Evolutionary conservation across 2,113 vertebrate species (phyloP).

Genomic region (Lophura nycthemera): DNA sequence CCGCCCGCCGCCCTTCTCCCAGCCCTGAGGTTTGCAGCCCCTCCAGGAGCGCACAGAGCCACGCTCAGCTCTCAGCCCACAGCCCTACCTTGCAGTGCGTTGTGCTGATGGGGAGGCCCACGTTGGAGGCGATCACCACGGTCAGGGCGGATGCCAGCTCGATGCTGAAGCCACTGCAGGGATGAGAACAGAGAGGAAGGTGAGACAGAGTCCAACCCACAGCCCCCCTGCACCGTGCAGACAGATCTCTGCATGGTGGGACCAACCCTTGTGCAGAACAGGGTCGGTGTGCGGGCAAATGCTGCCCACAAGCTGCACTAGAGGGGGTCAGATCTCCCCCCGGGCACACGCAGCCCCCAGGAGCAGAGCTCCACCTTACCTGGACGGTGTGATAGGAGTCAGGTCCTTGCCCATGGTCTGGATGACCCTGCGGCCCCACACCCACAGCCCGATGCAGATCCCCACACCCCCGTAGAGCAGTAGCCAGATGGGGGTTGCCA

Average conservation of each 20-base stretch:
- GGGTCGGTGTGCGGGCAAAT: background rate
- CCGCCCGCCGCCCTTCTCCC: background rate
- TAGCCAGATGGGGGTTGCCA: conserved; percentile 91
- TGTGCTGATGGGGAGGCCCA: conserved; percentile 95
- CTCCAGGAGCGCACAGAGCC: no score
- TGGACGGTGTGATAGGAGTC: conserved; percentile 96
- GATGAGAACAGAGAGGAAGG: accelerated
- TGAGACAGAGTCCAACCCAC: accelerated
- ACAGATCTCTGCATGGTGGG: accelerated
- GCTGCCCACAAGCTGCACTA: background rate
- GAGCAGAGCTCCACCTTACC: conserved; percentile 72
- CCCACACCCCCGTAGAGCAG: conserved; percentile 91
- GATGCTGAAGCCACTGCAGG: conserved; percentile 93
- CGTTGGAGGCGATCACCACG: conserved; percentile 92
- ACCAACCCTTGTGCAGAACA: background rate
- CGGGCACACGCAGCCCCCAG: background rate
- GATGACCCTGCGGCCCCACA: conserved; percentile 97
- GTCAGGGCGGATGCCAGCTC: conserved; percentile 94
- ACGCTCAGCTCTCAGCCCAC: background rate
- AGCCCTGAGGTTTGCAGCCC: background rate
- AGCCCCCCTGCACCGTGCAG: background rate
- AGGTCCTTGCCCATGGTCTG: conserved; percentile 97
- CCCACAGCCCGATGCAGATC: conserved; percentile 93
- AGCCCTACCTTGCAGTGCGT: conserved; percentile 94
- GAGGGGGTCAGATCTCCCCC: background rate